Conservation (phyloP, 1,140 invertebrate genomes). For the Choristoneura fumiferana region DNA sequence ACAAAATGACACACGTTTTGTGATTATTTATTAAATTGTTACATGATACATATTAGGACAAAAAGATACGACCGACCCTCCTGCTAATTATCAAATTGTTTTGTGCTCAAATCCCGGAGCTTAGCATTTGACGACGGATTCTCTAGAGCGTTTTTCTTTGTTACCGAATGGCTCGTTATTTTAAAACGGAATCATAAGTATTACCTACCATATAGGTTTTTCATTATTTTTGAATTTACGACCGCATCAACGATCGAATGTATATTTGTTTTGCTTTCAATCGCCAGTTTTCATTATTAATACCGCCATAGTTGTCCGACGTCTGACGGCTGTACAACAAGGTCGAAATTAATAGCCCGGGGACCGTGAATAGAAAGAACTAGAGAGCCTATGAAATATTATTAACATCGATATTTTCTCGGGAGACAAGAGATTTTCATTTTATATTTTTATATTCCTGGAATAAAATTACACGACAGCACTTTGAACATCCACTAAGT, state of each 20-base stretch:
- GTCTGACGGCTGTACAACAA: slow-evolving; percentile 1
- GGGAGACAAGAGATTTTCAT: not conserved
- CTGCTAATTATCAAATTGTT: too few species aligned
- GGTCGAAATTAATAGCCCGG: not conserved
- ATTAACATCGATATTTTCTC: slow-evolving; percentile 2
- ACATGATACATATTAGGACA: not conserved
- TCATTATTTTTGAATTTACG: too few species aligned
- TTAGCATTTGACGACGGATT: too few species aligned
- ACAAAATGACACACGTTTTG: too few species aligned
- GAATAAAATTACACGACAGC: too few species aligned
- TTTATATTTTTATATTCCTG: not conserved
- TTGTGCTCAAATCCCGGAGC: too few species aligned
- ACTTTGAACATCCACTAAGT: too few species aligned
- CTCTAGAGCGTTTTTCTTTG: too few species aligned
- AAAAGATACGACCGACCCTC: not conserved
- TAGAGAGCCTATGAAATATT: not conserved
- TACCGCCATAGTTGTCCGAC: slow-evolving; percentile 3
- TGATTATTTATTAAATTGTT: too few species aligned
- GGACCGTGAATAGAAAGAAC: not conserved
- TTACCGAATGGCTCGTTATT: too few species aligned
- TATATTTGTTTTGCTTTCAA: not conserved
- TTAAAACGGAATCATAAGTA: too few species aligned
- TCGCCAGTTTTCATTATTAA: not conserved
- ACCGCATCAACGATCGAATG: not conserved
- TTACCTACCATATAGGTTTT: too few species aligned